A percentile compares a stretch with the other conserved stretches of the same genome.
phyloP scores from a whole-genome alignment of 2,797 vertebrate species.

The Poecile montanus region DNA sequence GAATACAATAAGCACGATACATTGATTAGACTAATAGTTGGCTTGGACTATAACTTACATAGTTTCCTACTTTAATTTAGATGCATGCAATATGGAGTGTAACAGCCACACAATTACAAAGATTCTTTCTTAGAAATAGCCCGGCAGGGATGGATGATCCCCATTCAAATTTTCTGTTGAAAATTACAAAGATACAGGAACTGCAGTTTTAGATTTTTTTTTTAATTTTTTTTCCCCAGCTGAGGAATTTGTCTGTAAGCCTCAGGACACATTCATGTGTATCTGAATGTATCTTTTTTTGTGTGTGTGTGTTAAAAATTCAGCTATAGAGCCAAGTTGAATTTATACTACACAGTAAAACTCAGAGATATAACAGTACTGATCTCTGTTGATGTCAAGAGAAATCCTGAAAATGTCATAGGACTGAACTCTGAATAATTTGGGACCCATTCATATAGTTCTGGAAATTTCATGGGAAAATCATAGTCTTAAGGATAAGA shows the following conservation, averaged over 20 bases:
- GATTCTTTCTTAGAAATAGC: background rate
- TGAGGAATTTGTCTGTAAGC: background rate
- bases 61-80: background rate
- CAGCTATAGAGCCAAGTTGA: background rate
- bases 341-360: background rate
- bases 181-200: background rate
- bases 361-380: background rate
- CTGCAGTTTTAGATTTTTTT: background rate
- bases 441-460: background rate
- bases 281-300: background rate
- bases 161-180: background rate
- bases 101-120: background rate
- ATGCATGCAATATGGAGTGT: background rate
- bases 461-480: background rate
- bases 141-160: background rate
- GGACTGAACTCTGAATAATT: background rate
- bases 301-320: background rate
- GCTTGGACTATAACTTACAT: background rate
- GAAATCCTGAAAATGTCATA: background rate
- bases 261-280: background rate
- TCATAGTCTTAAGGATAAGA: background rate
- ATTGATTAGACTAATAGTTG: background rate
- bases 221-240: background rate
- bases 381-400: background rate
- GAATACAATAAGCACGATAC: background rate